A percentile compares a stretch with the other conserved stretches of the same genome.
phyloP scores from a whole-genome alignment of 2,797 vertebrate species.

The Clarias pachynema region DNA sequence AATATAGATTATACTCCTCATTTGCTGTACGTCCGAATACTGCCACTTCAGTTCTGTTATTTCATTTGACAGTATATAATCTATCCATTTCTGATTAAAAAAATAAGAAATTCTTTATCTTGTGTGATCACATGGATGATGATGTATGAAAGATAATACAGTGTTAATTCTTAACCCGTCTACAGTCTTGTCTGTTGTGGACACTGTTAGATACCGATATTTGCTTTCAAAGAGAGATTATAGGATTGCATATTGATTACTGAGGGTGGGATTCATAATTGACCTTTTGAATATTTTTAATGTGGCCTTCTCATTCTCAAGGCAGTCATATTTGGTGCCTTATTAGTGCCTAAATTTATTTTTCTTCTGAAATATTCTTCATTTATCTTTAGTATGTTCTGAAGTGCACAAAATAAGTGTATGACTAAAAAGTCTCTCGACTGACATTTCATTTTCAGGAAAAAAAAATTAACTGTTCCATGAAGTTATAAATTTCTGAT shows the following conservation, averaged over 20 bases:
- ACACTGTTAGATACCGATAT: slow-evolving; percentile 31
- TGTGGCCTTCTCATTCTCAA: slow-evolving; percentile 88
- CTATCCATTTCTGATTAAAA: slow-evolving; percentile 23
- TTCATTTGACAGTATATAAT: slow-evolving; percentile 61
- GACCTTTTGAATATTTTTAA: slow-evolving; percentile 81
- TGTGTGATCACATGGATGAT: slow-evolving; percentile 48
- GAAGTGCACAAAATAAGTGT: slow-evolving; percentile 55
- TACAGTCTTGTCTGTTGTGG: slow-evolving; percentile 40
- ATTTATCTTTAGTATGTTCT: slow-evolving; percentile 55
- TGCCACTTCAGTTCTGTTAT: slow-evolving; percentile 59
- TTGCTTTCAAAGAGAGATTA: slow-evolving; percentile 37
- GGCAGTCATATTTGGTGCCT: slow-evolving; percentile 83
- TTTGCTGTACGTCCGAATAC: slow-evolving; percentile 59
- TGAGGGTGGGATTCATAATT: slow-evolving; percentile 53
- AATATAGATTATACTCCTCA: slow-evolving; percentile 75
- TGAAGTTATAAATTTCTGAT: slow-evolving; percentile 33
- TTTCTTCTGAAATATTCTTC: slow-evolving; percentile 70
- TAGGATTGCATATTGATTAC: slow-evolving; percentile 49
- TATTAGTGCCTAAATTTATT: slow-evolving; percentile 87
- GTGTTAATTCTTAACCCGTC: slow-evolving; percentile 47
- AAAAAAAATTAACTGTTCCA: slow-evolving; percentile 10
- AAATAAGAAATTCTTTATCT: neutral
- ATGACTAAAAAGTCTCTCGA: slow-evolving; percentile 29
- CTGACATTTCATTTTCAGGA: slow-evolving; percentile 58
- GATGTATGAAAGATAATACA: slow-evolving; percentile 49